Conservation (phyloP, 2,113 vertebrate genomes). For the Trematomus loennbergii region DNA sequence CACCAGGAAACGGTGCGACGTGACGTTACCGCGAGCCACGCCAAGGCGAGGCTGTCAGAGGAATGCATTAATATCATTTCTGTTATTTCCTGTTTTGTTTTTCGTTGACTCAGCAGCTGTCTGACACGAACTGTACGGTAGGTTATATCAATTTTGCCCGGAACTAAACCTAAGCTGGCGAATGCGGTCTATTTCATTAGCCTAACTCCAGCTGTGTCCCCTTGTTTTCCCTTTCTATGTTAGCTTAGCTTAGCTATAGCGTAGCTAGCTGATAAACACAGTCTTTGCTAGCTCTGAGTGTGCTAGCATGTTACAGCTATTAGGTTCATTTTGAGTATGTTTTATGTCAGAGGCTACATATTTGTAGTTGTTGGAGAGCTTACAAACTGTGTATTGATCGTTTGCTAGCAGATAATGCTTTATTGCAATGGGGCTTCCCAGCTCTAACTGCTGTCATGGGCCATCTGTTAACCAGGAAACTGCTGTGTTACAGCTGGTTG, state of each 20-base stretch:
- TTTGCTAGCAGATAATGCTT: neutral
- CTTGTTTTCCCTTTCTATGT: constrained; percentile 31
- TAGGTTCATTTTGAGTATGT: neutral
- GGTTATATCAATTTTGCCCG: neutral
- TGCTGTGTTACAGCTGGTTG: constrained; percentile 60
- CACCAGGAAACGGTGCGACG: constrained; percentile 59
- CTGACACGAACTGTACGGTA: constrained; percentile 38
- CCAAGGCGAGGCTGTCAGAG: constrained; percentile 32
- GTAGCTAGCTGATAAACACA: neutral
- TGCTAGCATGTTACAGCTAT: neutral
- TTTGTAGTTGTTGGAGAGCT: neutral
- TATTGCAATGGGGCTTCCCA: neutral
- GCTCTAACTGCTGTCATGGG: neutral
- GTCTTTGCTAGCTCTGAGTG: too few species aligned
- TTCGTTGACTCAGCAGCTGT: neutral
- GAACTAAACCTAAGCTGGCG: constrained; percentile 5
- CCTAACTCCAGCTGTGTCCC: constrained; percentile 25
- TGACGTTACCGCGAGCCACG: constrained; percentile 15
- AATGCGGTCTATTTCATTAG: neutral
- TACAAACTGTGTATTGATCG: too few species aligned
- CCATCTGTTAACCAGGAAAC: constrained; percentile 41
- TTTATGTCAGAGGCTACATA: neutral
- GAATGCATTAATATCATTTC: neutral
- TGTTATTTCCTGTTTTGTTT: neutral
- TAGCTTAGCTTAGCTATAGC: constrained; percentile 31